phyloP scores from a whole-genome alignment of 2,797 vertebrate species.

The Podarcis siculus region DNA sequence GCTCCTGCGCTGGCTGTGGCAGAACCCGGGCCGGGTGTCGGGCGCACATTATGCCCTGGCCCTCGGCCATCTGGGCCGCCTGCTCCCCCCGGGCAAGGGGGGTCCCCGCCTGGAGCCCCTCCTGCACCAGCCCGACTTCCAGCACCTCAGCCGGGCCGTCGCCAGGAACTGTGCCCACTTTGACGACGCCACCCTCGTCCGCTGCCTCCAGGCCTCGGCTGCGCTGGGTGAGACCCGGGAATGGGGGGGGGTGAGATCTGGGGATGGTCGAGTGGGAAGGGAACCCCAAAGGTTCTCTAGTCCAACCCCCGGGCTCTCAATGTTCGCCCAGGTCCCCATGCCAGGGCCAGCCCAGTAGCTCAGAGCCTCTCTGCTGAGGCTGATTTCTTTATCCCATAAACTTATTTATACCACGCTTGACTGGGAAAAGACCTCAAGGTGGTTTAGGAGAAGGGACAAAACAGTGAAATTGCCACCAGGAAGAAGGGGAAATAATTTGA shows the following conservation, averaged over 20 bases:
- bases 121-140: constrained; percentile 67
- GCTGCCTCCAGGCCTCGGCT: constrained; percentile 85
- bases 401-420: no score
- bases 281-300: no score
- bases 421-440: no score
- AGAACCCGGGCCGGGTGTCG: constrained; percentile 90
- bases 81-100: constrained; percentile 77
- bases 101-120: not conserved
- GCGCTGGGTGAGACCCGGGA: constrained; percentile 79
- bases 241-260: fast-evolving
- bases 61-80: constrained; percentile 87
- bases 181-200: constrained; percentile 89
- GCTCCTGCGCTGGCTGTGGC: constrained; percentile 91
- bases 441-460: no score
- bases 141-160: constrained; percentile 73
- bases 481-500: no score
- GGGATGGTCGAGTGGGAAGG: not conserved
- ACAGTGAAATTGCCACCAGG: no score
- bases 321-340: no score
- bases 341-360: no score
- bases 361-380: no score
- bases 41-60: constrained; percentile 91
- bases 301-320: not conserved
- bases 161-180: constrained; percentile 85
- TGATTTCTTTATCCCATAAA: no score